These are phyloP conservation scores for Chlorops oryzae DNA, from an alignment of 1,140 invertebrate genomes.

Conservation along the genomic window DNA sequence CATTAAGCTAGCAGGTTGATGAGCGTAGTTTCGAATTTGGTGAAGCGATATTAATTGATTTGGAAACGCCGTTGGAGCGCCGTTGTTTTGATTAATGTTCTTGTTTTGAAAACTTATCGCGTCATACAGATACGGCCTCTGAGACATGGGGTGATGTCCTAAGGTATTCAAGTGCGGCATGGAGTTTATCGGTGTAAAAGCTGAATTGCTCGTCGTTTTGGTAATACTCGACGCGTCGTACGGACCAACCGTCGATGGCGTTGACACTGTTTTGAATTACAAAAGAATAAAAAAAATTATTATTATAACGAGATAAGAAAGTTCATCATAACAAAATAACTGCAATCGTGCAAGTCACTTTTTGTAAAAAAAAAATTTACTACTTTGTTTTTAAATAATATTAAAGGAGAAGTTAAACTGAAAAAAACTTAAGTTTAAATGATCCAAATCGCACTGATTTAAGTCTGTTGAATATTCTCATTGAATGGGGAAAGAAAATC, in stretches of 20 bases:
- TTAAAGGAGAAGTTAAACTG: no score
- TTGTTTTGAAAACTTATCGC: constrained; percentile 73
- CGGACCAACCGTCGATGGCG: constrained; percentile 38
- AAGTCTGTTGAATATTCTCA: no score
- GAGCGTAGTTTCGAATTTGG: constrained; percentile 94
- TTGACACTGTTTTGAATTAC: constrained; percentile 29
- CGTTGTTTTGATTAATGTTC: constrained; percentile 47
- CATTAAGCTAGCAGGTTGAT: constrained; percentile 65
- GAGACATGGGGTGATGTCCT: constrained; percentile 66
- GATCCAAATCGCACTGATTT: no score
- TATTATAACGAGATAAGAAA: no score
- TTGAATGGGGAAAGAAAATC: no score
- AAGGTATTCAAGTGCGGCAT: constrained; percentile 75
- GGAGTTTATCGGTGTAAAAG: constrained; percentile 88
- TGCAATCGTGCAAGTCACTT: no score
- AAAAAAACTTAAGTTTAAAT: no score
- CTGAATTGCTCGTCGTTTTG: constrained; percentile 66
- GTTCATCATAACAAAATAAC: no score
- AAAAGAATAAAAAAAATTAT: not conserved
- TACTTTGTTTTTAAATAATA: no score
- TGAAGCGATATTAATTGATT: constrained; percentile 94
- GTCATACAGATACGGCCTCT: constrained; percentile 86
- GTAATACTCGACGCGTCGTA: constrained; percentile 47
- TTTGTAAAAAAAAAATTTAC: no score
- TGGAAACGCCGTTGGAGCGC: constrained; percentile 70